Percentiles rank a stretch among this genome's conserved stretches.
Evolutionary conservation across 23 tunicate species (phyloP).

Genomic region (Halocynthia aurantium): DNA sequence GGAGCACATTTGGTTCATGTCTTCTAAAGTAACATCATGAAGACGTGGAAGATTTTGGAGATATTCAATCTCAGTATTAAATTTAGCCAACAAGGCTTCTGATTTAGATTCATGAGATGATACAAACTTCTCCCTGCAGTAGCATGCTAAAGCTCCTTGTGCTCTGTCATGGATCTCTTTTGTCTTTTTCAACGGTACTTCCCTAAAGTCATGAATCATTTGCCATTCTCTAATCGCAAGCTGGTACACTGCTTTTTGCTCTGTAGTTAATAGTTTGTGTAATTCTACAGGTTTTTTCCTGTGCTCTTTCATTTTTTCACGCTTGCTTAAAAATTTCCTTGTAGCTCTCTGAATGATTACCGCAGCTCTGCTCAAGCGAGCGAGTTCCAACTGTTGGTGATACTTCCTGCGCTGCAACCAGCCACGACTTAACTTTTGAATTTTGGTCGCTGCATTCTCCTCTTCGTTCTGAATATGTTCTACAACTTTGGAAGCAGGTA

Average conservation of each 20-base stretch:
- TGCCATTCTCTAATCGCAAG: constrained; percentile 47
- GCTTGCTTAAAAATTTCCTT: constrained; percentile 14
- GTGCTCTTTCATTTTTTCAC: not conserved
- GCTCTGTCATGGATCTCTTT: constrained; percentile 33
- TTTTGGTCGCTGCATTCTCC: constrained; percentile 41
- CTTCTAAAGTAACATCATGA: constrained; percentile 11
- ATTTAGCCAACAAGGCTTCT: constrained; percentile 37
- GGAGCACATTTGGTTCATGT: constrained; percentile 22
- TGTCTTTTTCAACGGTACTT: constrained; percentile 26
- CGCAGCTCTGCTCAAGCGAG: constrained; percentile 31
- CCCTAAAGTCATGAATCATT: constrained; percentile 35
- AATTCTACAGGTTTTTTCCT: not conserved
- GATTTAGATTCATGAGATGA: constrained; percentile 18
- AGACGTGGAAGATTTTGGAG: constrained; percentile 39
- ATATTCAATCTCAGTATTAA: constrained; percentile 49
- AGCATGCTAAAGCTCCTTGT: constrained; percentile 30
- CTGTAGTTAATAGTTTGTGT: constrained; percentile 4
- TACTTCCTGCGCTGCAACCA: constrained; percentile 37
- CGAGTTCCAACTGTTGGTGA: constrained; percentile 8
- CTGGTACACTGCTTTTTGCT: constrained; percentile 14
- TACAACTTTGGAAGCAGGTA: constrained; percentile 53
- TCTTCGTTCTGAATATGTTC: constrained; percentile 51
- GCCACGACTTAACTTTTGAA: constrained; percentile 69
- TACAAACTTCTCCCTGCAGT: constrained; percentile 1
- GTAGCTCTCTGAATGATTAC: constrained; percentile 41